A percentile compares a stretch with the other conserved stretches of the same genome.
phyloP scores from a whole-genome alignment of 2,113 vertebrate species.

The Glaucidium brasilianum region DNA sequence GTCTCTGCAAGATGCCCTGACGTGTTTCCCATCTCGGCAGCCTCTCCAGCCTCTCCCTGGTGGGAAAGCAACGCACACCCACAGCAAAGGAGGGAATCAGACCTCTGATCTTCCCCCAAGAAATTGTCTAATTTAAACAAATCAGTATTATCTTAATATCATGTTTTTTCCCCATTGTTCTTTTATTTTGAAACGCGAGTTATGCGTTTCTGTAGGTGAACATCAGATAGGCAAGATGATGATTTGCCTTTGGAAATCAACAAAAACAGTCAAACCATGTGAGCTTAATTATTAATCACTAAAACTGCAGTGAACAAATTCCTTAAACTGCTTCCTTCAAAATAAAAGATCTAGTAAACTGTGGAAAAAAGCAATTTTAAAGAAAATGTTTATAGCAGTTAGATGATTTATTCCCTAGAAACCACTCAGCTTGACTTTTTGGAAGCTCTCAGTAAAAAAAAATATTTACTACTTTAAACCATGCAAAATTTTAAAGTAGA shows the following conservation, averaged over 20 bases:
- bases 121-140: neutral
- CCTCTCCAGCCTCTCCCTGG: neutral
- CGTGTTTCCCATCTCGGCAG: fast-evolving
- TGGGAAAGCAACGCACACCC: fast-evolving
- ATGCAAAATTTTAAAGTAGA: neutral
- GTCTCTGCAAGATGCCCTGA: fast-evolving
- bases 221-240: neutral
- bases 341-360: neutral
- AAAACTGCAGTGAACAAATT: neutral
- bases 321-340: neutral
- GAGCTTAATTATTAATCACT: conserved; percentile 11
- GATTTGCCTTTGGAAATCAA: neutral
- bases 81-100: too few species aligned
- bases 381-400: neutral
- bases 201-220: neutral
- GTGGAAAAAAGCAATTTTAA: neutral
- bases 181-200: neutral
- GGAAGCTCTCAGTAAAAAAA: neutral
- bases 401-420: conserved; percentile 33
- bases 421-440: neutral
- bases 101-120: neutral
- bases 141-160: neutral
- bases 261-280: neutral
- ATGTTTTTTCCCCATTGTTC: neutral
- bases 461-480: neutral